phyloP scores from a whole-genome alignment of 2,888 invertebrate species.

The Galeruca laticollis region DNA sequence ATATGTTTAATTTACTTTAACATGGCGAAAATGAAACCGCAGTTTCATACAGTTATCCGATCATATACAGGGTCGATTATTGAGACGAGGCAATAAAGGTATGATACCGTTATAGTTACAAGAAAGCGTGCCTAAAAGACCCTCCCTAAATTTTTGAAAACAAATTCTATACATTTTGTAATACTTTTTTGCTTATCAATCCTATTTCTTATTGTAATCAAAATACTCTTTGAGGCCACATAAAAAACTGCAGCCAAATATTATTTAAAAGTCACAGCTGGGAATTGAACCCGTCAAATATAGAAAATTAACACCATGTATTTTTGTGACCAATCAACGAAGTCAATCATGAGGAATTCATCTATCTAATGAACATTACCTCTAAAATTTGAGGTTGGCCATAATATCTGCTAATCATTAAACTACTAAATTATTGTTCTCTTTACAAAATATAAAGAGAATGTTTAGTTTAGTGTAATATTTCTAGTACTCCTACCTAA shows the following conservation, averaged over 20 bases:
- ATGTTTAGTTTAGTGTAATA: no score
- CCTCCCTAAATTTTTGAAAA: no score
- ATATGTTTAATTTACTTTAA: no score
- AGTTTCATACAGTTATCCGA: neutral
- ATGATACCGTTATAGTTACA: neutral
- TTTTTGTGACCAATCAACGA: neutral
- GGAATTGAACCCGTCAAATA: neutral
- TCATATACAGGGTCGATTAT: neutral
- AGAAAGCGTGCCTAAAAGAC: no score
- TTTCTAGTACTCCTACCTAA: constrained; percentile 11
- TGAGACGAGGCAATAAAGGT: neutral
- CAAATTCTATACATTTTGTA: no score
- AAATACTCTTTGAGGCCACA: no score
- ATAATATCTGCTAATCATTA: neutral
- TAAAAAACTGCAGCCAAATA: no score
- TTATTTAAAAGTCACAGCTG: no score
- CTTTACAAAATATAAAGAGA: constrained; percentile 13
- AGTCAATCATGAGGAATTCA: neutral
- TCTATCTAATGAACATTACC: neutral
- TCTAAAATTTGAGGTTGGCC: neutral
- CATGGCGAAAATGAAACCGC: no score
- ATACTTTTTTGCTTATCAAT: no score
- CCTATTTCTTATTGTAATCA: no score
- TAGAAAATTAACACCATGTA: neutral
- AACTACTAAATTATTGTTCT: constrained; percentile 6